Percentiles rank a stretch among this genome's conserved stretches.
These are phyloP conservation scores for Philereme transversata DNA, from an alignment of 2,888 invertebrate genomes.

Conservation along the genomic window DNA sequence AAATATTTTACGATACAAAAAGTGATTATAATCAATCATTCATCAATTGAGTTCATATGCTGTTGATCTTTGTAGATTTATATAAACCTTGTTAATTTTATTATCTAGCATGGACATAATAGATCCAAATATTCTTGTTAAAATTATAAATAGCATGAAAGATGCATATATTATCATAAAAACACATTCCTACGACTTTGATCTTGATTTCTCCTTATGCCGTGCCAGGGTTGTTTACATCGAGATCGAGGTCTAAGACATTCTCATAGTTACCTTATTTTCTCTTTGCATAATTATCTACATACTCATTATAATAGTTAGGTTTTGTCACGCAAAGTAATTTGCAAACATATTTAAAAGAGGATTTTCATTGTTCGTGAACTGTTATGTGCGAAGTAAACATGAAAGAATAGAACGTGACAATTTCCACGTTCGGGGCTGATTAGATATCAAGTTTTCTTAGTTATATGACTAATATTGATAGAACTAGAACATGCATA, in stretches of 20 bases:
- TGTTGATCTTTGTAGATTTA: too few species aligned
- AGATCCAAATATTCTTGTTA: too few species aligned
- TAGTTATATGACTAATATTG: conserved; percentile 5
- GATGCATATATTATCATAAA: too few species aligned
- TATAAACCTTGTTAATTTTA: too few species aligned
- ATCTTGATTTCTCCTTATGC: conserved; percentile 4
- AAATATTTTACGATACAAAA: too few species aligned
- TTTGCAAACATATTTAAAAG: conserved; percentile 25
- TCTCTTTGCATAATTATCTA: conserved; percentile 25
- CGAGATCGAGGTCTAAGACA: conserved; percentile 16
- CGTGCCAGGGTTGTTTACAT: conserved; percentile 17
- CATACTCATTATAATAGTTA: conserved; percentile 25
- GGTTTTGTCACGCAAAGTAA: conserved; percentile 28
- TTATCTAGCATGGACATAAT: too few species aligned
- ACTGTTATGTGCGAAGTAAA: conserved; percentile 21
- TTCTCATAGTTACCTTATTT: conserved; percentile 23
- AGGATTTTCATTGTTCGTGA: conserved; percentile 29
- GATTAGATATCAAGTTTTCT: conserved; percentile 15
- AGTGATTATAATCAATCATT: too few species aligned
- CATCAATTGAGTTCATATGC: too few species aligned
- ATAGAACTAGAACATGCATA: background rate
- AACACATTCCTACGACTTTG: background rate
- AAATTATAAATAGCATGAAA: too few species aligned
- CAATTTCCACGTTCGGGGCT: conserved; percentile 34
- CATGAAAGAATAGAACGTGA: conserved; percentile 32